A percentile compares a stretch with the other conserved stretches of the same genome.
phyloP scores from a whole-genome alignment of 2,797 vertebrate species.

The Silurus aristotelis region DNA sequence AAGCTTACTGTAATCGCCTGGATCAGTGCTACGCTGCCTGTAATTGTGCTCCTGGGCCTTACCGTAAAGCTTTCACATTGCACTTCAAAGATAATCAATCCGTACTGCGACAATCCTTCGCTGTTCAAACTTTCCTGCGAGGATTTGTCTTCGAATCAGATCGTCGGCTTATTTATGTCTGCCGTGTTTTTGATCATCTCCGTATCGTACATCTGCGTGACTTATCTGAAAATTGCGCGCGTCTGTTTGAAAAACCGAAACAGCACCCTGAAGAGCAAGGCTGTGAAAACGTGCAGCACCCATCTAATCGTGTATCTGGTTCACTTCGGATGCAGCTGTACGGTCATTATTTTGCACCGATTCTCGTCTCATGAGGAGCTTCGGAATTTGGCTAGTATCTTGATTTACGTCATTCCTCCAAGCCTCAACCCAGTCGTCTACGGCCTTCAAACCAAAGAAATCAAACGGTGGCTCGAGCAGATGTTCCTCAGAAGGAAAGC shows the following conservation, averaged over 20 bases:
- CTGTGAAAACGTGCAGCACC: slow-evolving; percentile 68
- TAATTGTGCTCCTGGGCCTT: slow-evolving; percentile 68
- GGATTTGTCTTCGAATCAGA: slow-evolving; percentile 70
- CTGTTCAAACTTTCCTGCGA: slow-evolving; percentile 79
- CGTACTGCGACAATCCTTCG: slow-evolving; percentile 81
- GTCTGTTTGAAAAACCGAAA: slow-evolving; percentile 63
- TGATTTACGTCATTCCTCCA: slow-evolving; percentile 39
- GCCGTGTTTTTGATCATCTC: slow-evolving; percentile 63
- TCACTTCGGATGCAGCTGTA: slow-evolving; percentile 34
- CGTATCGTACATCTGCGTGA: slow-evolving; percentile 60
- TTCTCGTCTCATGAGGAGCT: slow-evolving; percentile 23
- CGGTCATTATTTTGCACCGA: slow-evolving; percentile 41
- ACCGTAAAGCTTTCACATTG: slow-evolving; percentile 73
- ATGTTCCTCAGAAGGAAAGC: slow-evolving; percentile 14
- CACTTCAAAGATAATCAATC: slow-evolving; percentile 68
- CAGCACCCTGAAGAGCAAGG: slow-evolving; percentile 56
- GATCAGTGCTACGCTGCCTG: slow-evolving; percentile 58
- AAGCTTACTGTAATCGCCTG: slow-evolving; percentile 63
- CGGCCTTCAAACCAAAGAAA: slow-evolving; percentile 48
- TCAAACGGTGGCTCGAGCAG: slow-evolving; percentile 8
- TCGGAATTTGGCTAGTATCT: slow-evolving; percentile 40
- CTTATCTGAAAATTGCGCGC: slow-evolving; percentile 67
- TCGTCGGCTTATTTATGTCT: slow-evolving; percentile 71
- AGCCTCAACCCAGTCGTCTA: slow-evolving; percentile 53
- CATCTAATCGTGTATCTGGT: slow-evolving; percentile 68